phyloP scores from a whole-genome alignment of 1,140 invertebrate genomes.

The Trachymyrmex cornetzi region DNA sequence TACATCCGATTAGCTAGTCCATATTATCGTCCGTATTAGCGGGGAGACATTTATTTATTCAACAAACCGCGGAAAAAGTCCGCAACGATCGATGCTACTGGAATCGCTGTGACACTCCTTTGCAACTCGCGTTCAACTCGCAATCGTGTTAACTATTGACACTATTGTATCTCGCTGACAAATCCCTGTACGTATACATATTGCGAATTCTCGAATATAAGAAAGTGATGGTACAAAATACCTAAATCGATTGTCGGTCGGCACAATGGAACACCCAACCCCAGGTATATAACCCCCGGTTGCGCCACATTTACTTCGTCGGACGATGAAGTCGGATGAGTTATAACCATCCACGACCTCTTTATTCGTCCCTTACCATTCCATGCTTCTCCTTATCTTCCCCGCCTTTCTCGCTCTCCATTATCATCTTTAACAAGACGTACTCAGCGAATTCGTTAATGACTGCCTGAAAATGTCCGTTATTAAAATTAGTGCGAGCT shows the following conservation, averaged over 20 bases:
- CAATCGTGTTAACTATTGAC: constrained; percentile 45
- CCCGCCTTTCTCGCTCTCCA: constrained; percentile 11
- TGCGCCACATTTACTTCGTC: constrained; percentile 39
- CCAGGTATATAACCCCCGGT: constrained; percentile 9
- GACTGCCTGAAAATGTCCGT: constrained; percentile 68
- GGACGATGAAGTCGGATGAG: constrained; percentile 42
- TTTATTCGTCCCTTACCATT: constrained; percentile 23
- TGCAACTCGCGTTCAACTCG: constrained; percentile 1
- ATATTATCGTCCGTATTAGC: not conserved
- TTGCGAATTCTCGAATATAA: constrained; percentile 42
- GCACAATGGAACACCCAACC: constrained; percentile 43
- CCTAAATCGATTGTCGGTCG: constrained; percentile 47
- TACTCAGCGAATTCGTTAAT: constrained; percentile 74
- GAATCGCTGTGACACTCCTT: not conserved
- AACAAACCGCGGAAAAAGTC: not conserved
- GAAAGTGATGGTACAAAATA: constrained; percentile 57
- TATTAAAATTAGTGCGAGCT: constrained; percentile 76
- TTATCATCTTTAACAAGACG: constrained; percentile 53
- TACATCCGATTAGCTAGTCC: not conserved
- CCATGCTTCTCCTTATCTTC: not conserved
- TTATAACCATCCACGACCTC: constrained; percentile 22
- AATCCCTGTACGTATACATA: constrained; percentile 38
- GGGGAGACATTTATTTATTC: constrained; percentile 32
- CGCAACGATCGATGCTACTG: constrained; percentile 34
- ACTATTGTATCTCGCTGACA: constrained; percentile 37